Evolutionary conservation across 1,140 invertebrate species (phyloP), one percentile per base, ranked within the genome.

Genomic region (Aphaenogaster ashmeadi): DNA sequence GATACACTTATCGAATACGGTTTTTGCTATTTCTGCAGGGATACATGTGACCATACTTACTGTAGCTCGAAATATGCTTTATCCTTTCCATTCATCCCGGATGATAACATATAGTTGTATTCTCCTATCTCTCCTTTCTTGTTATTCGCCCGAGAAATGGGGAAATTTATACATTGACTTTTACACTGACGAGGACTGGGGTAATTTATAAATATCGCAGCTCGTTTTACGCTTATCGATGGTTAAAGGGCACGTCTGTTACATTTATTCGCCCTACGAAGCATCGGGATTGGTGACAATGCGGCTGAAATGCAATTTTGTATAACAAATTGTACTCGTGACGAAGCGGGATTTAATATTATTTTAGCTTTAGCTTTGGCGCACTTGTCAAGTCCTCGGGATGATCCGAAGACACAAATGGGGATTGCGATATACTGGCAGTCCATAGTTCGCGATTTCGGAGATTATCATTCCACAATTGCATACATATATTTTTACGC

Each of bases 341-440:
- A 78, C 38, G 13, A 86, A 86, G 74, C 84, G 36, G 58, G 21
- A 13, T 36, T 86, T 47, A 50, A 44, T 60, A 62, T 8, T 71
- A 71, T 21, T 71, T 71, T 74, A 69, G 66, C 66, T 74, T 84
- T 84, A 84, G 47, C 71, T 84, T 84, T 84, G 69, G 54, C 67
- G 41, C 56, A 33, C 27, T 58, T 84, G 54, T 84, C 27, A 50
- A 74, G 38, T 41, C 9, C 74, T 71, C 27, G 50, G 66, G 36
- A 56, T 44, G 64, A 56, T 44, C 27, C 78, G 13, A 54, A 33
- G 69, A 84, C 38, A 27, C 33, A 50, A 38, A 47, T 38, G 27
- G 27, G 69, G 44, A 50, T 84, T 41, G 80, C 33, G 15, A 21
- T 64, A 79, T 44, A 62, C 33, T 64, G 58, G 80, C 54, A 72